Percentiles rank a stretch among this genome's conserved stretches.
phyloP scores from a whole-genome alignment of 2,797 vertebrate species.

The Cichlasoma orientale region DNA sequence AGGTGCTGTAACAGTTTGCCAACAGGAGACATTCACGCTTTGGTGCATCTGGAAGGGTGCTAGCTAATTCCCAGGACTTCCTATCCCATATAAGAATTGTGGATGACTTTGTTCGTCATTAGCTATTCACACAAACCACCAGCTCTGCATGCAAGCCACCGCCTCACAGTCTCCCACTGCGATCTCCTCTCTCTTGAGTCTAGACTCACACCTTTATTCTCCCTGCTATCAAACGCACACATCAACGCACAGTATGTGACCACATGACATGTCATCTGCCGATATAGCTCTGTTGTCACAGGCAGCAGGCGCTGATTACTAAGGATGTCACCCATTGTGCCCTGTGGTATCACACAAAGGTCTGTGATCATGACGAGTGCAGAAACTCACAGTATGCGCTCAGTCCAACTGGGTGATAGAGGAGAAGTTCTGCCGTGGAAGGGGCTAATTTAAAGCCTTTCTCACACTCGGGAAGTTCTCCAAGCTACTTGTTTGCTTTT shows the following conservation, averaged over 20 bases:
- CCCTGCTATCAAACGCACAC: constrained; percentile 57
- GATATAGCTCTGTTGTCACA: constrained; percentile 65
- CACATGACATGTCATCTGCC: constrained; percentile 69
- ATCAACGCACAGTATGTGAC: constrained; percentile 66
- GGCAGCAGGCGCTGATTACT: constrained; percentile 82
- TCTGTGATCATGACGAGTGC: constrained; percentile 54
- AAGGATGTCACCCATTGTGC: constrained; percentile 75
- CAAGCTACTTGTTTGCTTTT: constrained; percentile 18
- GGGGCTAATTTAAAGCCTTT: constrained; percentile 48
- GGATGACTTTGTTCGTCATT: constrained; percentile 77
- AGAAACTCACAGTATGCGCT: constrained; percentile 32
- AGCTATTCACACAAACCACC: constrained; percentile 69
- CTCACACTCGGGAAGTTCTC: background rate
- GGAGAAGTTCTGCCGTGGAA: constrained; percentile 6
- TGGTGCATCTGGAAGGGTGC: constrained; percentile 72
- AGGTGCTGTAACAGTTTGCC: constrained; percentile 75
- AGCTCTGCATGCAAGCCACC: constrained; percentile 58
- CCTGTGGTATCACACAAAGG: constrained; percentile 66
- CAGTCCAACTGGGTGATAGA: constrained; percentile 32
- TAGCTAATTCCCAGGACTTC: constrained; percentile 68
- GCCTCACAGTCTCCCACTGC: constrained; percentile 41
- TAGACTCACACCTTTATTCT: constrained; percentile 58
- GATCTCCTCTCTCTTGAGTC: constrained; percentile 40
- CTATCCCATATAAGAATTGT: constrained; percentile 60
- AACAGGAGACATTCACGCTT: constrained; percentile 73